These are phyloP conservation scores for Pheosia tremula DNA, from an alignment of 2,888 invertebrate species.

Conservation along the genomic window DNA sequence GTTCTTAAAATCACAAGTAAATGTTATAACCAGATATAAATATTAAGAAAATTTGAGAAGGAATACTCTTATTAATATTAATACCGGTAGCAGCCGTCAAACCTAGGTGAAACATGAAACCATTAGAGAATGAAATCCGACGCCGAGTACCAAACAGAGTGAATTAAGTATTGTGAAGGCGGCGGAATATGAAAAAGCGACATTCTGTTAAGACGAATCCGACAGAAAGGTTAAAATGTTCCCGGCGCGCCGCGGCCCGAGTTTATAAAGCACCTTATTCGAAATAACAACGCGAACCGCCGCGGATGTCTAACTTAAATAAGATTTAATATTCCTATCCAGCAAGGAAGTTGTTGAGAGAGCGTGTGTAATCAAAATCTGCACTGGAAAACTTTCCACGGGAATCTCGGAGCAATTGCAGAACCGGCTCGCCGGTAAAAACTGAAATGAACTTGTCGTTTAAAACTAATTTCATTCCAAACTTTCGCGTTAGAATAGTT, in stretches of 20 bases:
- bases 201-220: slow-evolving; percentile 50
- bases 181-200: slow-evolving; percentile 48
- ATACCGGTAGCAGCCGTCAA: slow-evolving; percentile 26
- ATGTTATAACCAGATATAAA: slow-evolving; percentile 44
- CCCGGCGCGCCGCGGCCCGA: slow-evolving; percentile 53
- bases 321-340: slow-evolving; percentile 84
- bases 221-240: slow-evolving; percentile 66
- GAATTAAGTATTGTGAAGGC: slow-evolving; percentile 49
- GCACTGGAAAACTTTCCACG: slow-evolving; percentile 74
- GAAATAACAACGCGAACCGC: slow-evolving; percentile 80
- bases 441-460: slow-evolving; percentile 82
- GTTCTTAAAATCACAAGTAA: slow-evolving; percentile 57
- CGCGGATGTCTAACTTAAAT: slow-evolving; percentile 82
- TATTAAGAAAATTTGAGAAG: slow-evolving; percentile 42
- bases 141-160: slow-evolving; percentile 34
- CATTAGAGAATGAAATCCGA: slow-evolving; percentile 52
- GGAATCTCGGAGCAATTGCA: slow-evolving; percentile 77
- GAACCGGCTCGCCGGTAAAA: slow-evolving; percentile 72
- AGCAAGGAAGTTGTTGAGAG: slow-evolving; percentile 77
- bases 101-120: slow-evolving; percentile 43
- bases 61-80: slow-evolving; percentile 32
- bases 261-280: slow-evolving; percentile 80
- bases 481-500: slow-evolving; percentile 79
- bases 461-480: slow-evolving; percentile 82
- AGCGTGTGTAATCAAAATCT: slow-evolving; percentile 84